Evolutionary conservation across 1,140 invertebrate species (phyloP).

Genomic region (Drosophila azteca): DNA sequence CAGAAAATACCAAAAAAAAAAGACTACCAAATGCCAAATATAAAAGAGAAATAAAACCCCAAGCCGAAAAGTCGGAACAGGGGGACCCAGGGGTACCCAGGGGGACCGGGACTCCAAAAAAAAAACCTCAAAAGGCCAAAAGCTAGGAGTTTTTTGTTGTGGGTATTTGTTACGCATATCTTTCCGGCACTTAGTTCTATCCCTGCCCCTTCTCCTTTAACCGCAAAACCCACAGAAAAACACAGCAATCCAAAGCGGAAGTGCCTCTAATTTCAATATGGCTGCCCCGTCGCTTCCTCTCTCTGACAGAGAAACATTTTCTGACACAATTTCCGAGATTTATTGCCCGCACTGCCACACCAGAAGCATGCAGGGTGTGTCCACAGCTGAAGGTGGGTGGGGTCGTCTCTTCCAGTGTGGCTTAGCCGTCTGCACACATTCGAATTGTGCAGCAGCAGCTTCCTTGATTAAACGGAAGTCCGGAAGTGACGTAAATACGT

Average conservation of each 20-base stretch:
- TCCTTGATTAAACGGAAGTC: no score
- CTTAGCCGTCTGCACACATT: background rate
- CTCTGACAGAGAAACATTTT: constrained; percentile 68
- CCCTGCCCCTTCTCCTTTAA: constrained; percentile 38
- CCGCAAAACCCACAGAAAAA: constrained; percentile 19
- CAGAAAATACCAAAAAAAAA: background rate
- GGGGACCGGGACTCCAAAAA: no score
- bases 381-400: no score
- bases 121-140: constrained; percentile 4
- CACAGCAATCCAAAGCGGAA: constrained; percentile 65
- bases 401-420: background rate
- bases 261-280: constrained; percentile 80
- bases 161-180: constrained; percentile 65
- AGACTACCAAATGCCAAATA: background rate
- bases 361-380: background rate
- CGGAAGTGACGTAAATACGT: no score
- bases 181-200: constrained; percentile 74
- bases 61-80: constrained; percentile 8
- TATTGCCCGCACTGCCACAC: constrained; percentile 61
- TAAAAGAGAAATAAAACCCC: no score
- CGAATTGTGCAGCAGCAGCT: no score
- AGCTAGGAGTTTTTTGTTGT: background rate
- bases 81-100: no score
- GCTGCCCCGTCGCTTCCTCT: constrained; percentile 34
- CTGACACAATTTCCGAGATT: constrained; percentile 81